phyloP scores from a whole-genome alignment of 1,140 invertebrate genomes.

The Akabosia matsudoensis region DNA sequence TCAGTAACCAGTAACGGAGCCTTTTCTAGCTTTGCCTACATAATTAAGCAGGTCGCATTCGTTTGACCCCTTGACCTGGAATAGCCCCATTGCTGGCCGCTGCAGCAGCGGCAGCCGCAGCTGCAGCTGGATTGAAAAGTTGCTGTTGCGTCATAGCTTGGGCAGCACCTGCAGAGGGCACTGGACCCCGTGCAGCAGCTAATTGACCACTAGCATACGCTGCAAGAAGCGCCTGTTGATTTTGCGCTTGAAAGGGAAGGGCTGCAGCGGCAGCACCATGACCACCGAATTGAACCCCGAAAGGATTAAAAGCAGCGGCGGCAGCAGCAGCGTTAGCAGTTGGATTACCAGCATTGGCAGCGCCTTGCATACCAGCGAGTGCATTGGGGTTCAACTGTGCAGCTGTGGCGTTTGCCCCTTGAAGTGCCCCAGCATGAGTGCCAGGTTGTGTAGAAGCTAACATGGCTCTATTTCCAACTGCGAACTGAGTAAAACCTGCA shows the following conservation, averaged over 20 bases:
- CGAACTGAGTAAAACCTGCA: constrained; percentile 40
- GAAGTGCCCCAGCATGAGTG: background rate
- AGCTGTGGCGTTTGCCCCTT: no score
- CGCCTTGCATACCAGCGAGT: constrained; percentile 23
- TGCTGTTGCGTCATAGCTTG: constrained; percentile 40
- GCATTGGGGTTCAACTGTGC: constrained; percentile 36
- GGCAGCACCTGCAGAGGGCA: constrained; percentile 38
- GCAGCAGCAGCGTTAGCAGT: constrained; percentile 20
- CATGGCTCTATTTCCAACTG: constrained; percentile 41
- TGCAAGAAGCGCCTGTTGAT: constrained; percentile 44
- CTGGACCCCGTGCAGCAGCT: constrained; percentile 36
- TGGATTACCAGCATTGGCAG: background rate
- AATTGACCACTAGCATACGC: constrained; percentile 40
- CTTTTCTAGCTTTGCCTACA: constrained; percentile 31
- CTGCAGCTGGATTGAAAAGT: constrained; percentile 44
- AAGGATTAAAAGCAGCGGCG: constrained; percentile 37
- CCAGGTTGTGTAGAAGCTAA: constrained; percentile 25
- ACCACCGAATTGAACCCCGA: constrained; percentile 39
- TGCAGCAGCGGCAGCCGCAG: constrained; percentile 51
- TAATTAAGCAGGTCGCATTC: constrained; percentile 43
- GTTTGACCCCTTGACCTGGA: constrained; percentile 38
- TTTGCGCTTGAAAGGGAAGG: constrained; percentile 34
- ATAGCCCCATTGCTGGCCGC: constrained; percentile 27
- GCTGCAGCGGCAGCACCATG: constrained; percentile 26
- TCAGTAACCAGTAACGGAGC: background rate